These are phyloP conservation scores for Brachionichthys hirsutus DNA, from an alignment of 2,113 vertebrate genomes.

Conservation along the genomic window DNA sequence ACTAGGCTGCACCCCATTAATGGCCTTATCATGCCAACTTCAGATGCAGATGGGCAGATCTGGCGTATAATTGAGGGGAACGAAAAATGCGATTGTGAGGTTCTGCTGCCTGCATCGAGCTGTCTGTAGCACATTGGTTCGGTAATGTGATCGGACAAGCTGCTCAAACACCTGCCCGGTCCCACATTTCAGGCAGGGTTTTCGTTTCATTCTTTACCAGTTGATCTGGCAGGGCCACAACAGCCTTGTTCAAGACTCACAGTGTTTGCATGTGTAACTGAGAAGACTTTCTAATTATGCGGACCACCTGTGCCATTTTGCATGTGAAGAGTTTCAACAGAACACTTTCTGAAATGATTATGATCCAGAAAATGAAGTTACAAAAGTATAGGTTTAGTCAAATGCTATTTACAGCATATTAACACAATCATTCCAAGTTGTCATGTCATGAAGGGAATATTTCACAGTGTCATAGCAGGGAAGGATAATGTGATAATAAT, in stretches of 20 bases:
- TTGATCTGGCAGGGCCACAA: slow-evolving; percentile 70
- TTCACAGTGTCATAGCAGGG: slow-evolving; percentile 22
- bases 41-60: slow-evolving; percentile 58
- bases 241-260: slow-evolving; percentile 74
- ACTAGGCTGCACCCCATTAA: slow-evolving; percentile 62
- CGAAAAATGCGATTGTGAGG: slow-evolving; percentile 67
- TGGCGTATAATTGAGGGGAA: slow-evolving; percentile 64
- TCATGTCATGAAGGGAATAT: slow-evolving; percentile 37
- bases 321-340: slow-evolving; percentile 28
- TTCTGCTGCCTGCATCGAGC: slow-evolving; percentile 71
- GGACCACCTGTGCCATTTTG: slow-evolving; percentile 69
- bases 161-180: slow-evolving; percentile 80
- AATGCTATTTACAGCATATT: slow-evolving; percentile 33
- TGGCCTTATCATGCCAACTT: slow-evolving; percentile 64
- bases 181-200: slow-evolving; percentile 71
- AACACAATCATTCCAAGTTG: slow-evolving; percentile 27
- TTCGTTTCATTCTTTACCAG: slow-evolving; percentile 70
- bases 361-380: slow-evolving; percentile 18
- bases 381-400: slow-evolving; percentile 13
- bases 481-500: slow-evolving; percentile 46
- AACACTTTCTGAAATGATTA: slow-evolving; percentile 41
- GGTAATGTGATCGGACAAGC: slow-evolving; percentile 78
- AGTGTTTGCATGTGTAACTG: slow-evolving; percentile 70
- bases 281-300: slow-evolving; percentile 65
- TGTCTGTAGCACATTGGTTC: slow-evolving; percentile 69